Conservation (phyloP, 2,888 invertebrate species). For the Amblyjoppa proteus region DNA sequence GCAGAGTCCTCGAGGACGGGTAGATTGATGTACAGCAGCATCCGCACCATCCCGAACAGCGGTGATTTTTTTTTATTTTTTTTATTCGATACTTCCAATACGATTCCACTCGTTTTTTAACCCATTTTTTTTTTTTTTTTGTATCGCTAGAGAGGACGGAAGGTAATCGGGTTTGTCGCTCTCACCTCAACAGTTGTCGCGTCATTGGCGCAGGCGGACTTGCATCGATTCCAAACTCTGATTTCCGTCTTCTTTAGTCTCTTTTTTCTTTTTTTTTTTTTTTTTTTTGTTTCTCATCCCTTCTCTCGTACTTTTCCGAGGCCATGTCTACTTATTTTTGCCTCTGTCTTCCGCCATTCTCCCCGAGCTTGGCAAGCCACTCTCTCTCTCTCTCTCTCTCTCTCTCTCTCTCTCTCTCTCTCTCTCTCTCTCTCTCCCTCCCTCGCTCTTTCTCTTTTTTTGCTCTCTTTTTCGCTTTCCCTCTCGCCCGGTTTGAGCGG, state of each 20-base stretch:
- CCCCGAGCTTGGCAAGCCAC: slow-evolving; percentile 21
- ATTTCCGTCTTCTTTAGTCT: slow-evolving; percentile 36
- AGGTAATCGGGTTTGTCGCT: slow-evolving; percentile 58
- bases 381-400: slow-evolving; percentile 4
- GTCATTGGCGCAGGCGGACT: slow-evolving; percentile 17
- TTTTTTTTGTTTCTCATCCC: slow-evolving; percentile 24
- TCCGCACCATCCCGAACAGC: not conserved
- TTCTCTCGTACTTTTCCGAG: slow-evolving; percentile 12
- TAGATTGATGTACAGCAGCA: not conserved
- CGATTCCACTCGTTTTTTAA: slow-evolving; percentile 70
- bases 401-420: not conserved
- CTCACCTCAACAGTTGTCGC: not conserved
- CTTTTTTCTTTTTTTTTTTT: slow-evolving; percentile 15
- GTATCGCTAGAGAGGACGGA: slow-evolving; percentile 60
- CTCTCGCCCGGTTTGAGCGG: slow-evolving; percentile 18
- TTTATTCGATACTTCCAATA: slow-evolving; percentile 61
- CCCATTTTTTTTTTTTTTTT: slow-evolving; percentile 3
- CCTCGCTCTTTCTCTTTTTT: not conserved
- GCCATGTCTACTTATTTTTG: not conserved
- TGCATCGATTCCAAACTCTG: slow-evolving; percentile 25
- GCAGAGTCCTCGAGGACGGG: not conserved
- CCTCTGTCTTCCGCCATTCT: slow-evolving; percentile 38
- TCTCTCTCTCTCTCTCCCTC: slow-evolving; percentile 11
- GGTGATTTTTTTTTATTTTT: slow-evolving; percentile 33
- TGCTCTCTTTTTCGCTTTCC: slow-evolving; percentile 3